Base-by-base conservation (phyloP, 2,113 vertebrate species). In the Ramphastos sulfuratus region DNA sequence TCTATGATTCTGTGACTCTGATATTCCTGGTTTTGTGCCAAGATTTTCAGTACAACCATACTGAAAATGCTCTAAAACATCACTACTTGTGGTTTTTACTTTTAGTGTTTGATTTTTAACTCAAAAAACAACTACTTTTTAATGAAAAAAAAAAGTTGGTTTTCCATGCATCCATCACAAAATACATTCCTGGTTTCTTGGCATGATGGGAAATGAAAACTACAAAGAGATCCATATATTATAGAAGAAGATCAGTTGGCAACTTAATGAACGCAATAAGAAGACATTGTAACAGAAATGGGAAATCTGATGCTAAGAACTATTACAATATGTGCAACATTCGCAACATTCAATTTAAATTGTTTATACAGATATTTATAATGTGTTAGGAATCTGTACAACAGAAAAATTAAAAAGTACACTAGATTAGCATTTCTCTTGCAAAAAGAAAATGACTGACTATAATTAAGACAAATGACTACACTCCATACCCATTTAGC, bases 391-490 rank as follows among this genome's bases (percentile, higher is more conserved):
- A 90, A 73, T 31, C 21, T 39, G 54, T 59, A 54, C 12, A 61
- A 33, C 12, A 84, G 39, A 85, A 87, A 92, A 92, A 15, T 77
- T 90, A 56, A 30, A 79, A 85, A 71, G n/a, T 33, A 93, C 59
- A 90, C 35, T 75, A 17, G 42, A 89, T 80, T 63, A 75, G 35
- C 50, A 89, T 89, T 85, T 84, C 81, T 75, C n/a, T 84, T 35
- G 12, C 20, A 39, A 90, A 71, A 91, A 82, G 77, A 79, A 84
- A 89, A 77, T 50, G n/a, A 84, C 64, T 82, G 67, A 46, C 92
- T 92, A 27, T 31, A 96, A 92, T 90, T 90, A 90, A 73, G 80
- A 70, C 66, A 87, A 95, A 92, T 80, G 85, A 90, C 85, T 88
- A 79, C n/a, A 35, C 70, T 52, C 31, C 30, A 35, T 42, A 92